phyloP scores from a whole-genome alignment of 2,888 invertebrate genomes.

The Steinernema carpocapsae region DNA sequence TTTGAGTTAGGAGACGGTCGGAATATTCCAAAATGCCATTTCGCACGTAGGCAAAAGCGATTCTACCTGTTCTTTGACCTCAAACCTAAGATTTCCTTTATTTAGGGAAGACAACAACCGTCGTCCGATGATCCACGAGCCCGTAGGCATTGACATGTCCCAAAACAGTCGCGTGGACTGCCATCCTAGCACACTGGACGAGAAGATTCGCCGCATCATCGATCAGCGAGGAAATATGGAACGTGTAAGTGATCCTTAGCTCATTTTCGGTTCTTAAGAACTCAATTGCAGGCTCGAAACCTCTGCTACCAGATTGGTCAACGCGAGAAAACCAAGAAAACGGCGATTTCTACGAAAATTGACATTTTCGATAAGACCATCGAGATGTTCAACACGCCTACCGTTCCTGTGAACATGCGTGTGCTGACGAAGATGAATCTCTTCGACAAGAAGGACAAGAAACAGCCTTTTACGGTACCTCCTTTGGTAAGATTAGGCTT shows the following conservation, averaged over 20 bases:
- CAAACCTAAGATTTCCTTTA: too few species aligned
- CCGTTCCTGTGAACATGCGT: not conserved
- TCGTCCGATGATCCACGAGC: not conserved
- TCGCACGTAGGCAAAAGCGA: too few species aligned
- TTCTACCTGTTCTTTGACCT: too few species aligned
- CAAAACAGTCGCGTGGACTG: not conserved
- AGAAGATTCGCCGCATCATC: not conserved
- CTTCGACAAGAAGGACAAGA: not conserved
- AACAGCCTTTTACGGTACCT: too few species aligned
- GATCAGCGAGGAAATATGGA: constrained; percentile 17
- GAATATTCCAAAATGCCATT: too few species aligned
- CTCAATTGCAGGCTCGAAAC: not conserved
- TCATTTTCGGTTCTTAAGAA: not conserved
- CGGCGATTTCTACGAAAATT: not conserved
- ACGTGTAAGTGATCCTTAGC: not conserved
- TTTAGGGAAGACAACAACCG: not conserved
- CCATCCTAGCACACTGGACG: constrained; percentile 12
- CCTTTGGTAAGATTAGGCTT: too few species aligned
- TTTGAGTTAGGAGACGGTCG: too few species aligned
- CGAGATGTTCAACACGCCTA: not conserved
- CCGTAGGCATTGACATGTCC: not conserved
- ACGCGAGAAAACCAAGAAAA: constrained; percentile 41
- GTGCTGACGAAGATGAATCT: not conserved
- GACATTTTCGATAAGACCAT: constrained; percentile 17
- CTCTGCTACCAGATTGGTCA: constrained; percentile 33